Evolutionary conservation across 2,797 vertebrate species (phyloP).

Genomic region (Notolepis coatsorum): DNA sequence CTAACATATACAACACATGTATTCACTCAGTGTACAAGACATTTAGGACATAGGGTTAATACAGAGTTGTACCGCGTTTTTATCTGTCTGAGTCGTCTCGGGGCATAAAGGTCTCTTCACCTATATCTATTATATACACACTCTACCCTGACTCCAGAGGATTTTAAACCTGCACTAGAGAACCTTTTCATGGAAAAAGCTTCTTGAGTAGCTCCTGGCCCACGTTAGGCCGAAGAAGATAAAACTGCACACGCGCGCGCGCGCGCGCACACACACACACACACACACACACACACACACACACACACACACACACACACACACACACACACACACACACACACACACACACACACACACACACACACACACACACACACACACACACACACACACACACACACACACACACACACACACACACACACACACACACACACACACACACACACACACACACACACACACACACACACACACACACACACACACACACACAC

Average conservation of each 20-base stretch:
- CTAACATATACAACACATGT: too few species aligned
- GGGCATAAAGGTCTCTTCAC: too few species aligned
- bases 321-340: constrained; percentile 9
- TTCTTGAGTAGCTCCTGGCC: too few species aligned
- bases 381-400: constrained; percentile 7
- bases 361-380: constrained; percentile 1
- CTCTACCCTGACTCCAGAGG: too few species aligned
- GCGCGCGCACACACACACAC: neutral
- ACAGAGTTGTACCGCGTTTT: too few species aligned
- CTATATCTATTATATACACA: too few species aligned
- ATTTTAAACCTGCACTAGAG: too few species aligned
- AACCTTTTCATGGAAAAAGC: too few species aligned
- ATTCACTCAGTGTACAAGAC: too few species aligned
- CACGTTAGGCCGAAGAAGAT: too few species aligned
- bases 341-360: neutral
- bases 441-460: neutral
- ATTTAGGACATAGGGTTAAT: too few species aligned
- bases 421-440: neutral
- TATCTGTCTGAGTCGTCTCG: too few species aligned
- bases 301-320: constrained; percentile 6
- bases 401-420: neutral
- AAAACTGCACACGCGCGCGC: constrained; percentile 16
- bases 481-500: constrained; percentile 19
- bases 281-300: constrained; percentile 3
- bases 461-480: constrained; percentile 6